Base-by-base conservation (phyloP, 2,797 vertebrate species). In the Thripadectes ignobilis region DNA sequence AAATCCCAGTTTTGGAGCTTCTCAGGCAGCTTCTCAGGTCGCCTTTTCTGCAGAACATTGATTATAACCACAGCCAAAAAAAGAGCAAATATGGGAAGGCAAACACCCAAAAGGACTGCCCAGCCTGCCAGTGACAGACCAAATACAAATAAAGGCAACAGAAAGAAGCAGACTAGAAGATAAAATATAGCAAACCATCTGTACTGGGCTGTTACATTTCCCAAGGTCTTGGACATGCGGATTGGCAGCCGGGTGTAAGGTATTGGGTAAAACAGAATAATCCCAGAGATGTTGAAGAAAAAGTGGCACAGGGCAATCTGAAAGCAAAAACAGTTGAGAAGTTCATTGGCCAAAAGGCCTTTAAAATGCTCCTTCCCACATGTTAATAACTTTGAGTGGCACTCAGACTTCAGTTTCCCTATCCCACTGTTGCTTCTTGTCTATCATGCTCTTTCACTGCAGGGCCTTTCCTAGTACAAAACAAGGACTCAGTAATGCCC, bases 261-360 rank as follows among this genome's bases (percentile, higher is more conserved):
- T 71, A 99, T 89, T 0, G 99, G 99, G 89, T 99, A 99, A 98
- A 98, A 99, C 51, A 99, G 97, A 19, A 99, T 2, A 93, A 99
- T 99, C 23, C 99, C 99, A 30, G 98, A 98, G 94, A 99, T 94
- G 93, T 99, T 99, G 98, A 99, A 99, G 98, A 99, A 99, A 96
- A 99, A 99, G 89, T 99, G 99, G 88, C 99, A 99, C 87, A 99
- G 97, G 14, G 99, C 99, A 81, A 99, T 99, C 99, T 99, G 97
- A 32, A 97, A 98, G 41, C 51, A 73, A 96, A 92, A 74, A 63
- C n/a, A 57, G 73, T 76, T 34, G 59, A 92, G 52, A 65, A 59
- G 19, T 63, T 59, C 10, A 17, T 86, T 54, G 85, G 19, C 18
- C 49, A 57, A 79, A 86, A 61, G 22, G 6, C 21, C 41, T 67